These are phyloP conservation scores for Tenebrosternarchus preto DNA, from an alignment of 2,113 vertebrate species.

Conservation along the genomic window DNA sequence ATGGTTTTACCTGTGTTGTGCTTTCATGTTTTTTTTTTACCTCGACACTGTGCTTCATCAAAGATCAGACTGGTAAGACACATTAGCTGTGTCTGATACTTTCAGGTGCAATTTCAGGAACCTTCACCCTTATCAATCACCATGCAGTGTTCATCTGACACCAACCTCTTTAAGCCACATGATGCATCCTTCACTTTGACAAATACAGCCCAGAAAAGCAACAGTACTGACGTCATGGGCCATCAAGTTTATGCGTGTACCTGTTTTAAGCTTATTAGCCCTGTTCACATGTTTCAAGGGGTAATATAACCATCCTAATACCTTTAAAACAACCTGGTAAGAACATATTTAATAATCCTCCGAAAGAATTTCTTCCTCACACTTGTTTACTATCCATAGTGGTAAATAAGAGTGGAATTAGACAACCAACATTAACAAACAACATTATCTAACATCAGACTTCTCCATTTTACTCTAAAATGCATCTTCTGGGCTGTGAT, in stretches of 20 bases:
- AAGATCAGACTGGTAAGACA: conserved; percentile 35
- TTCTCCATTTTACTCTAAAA: background rate
- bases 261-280: background rate
- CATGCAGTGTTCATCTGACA: background rate
- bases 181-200: conserved; percentile 72
- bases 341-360: too few species aligned
- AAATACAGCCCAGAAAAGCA: conserved; percentile 52
- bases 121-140: conserved; percentile 65
- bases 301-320: background rate
- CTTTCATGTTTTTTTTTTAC: conserved; percentile 11
- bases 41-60: conserved; percentile 41
- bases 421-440: conserved; percentile 3
- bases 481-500: conserved; percentile 41
- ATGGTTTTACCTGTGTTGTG: background rate
- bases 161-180: conserved; percentile 50
- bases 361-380: too few species aligned
- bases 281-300: background rate
- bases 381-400: too few species aligned
- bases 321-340: too few species aligned
- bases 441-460: conserved; percentile 10
- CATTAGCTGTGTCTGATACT: conserved; percentile 51
- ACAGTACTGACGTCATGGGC: conserved; percentile 21
- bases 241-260: conserved; percentile 8
- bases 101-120: conserved; percentile 54
- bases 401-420: background rate